phyloP scores from a whole-genome alignment of 1,140 invertebrate genomes.

The Armadillidium nasatum region DNA sequence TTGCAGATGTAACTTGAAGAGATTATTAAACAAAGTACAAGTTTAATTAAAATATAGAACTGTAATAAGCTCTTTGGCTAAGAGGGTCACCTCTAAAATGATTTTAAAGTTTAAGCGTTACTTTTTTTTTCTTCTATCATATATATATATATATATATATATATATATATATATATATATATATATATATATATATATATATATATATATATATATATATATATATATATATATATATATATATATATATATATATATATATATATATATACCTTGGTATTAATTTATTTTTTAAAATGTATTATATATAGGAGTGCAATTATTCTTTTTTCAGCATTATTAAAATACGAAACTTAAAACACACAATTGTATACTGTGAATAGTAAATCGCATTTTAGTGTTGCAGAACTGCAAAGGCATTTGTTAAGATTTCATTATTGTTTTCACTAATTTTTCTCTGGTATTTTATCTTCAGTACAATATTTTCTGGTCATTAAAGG shows the following conservation, averaged over 20 bases:
- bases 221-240: too few species aligned
- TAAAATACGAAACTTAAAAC: background rate
- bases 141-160: background rate
- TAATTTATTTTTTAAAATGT: background rate
- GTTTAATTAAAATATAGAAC: background rate
- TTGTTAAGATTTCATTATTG: background rate
- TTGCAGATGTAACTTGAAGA: background rate
- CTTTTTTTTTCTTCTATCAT: background rate
- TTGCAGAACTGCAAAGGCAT: background rate
- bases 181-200: background rate
- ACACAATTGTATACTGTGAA: background rate
- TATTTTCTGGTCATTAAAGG: slow-evolving; percentile 4
- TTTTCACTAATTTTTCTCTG: background rate
- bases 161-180: background rate
- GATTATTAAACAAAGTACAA: background rate
- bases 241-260: background rate
- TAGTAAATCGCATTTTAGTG: background rate
- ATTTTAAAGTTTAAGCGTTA: background rate
- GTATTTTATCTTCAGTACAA: slow-evolving; percentile 11
- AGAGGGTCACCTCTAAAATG: too few species aligned
- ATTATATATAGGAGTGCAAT: background rate
- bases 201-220: background rate
- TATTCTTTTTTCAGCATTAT: background rate
- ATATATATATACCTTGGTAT: background rate
- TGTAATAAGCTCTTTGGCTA: too few species aligned